Base-by-base conservation (phyloP, 2,888 invertebrate species). In the Drosophila rellima region DNA sequence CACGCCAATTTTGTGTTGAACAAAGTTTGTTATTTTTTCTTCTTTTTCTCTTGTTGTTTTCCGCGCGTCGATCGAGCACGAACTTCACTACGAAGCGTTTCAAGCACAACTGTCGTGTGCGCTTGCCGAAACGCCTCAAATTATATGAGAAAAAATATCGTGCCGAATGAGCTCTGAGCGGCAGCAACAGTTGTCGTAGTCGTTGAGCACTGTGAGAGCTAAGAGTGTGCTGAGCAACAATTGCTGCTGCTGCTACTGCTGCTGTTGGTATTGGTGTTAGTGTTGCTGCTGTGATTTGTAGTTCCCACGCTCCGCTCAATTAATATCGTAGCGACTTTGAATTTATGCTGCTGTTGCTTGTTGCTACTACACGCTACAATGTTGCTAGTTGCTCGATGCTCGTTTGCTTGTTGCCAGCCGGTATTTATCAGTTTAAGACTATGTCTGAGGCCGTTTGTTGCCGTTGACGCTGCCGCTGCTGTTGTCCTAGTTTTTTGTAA, bases 1-100 rank as follows among this genome's bases (percentile, higher is more conserved):
- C 29, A 50, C 61, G 47, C 54, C 45, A 67, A 71, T 67, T 62
- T 63, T 42, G 56, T 55, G 56, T 65, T 48, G 57, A 45, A 59
- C 50, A 55, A 64, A 45, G 44, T 60, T 45, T 39, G 65, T 51
- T 68, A 13, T 26, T 44, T 63, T 48, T 59, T 64, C 51, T 45
- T 65, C 18, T 31, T 47, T 48, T 54, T 51, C 39, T 74, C 33
- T 45, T 68, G 51, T 59, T 69, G 52, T 66, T 57, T 56, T 50
- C 63, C 72, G 78, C 71, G 68, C 79, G 74, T 51, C 76, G 80
- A 71, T 77, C 77, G 62, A 72, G 70, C 82, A 87, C 88, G 92
- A 91, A 91, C 92, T 90, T 89, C 85, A 90, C 91, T 90, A 80
- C 81, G 87, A 82, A 90, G 89, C 92, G 91, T 91, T 91, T 88